Evolutionary conservation across 2,888 invertebrate genomes (phyloP), one percentile per base, ranked within the genome.

Genomic region (Chalcis sispes): DNA sequence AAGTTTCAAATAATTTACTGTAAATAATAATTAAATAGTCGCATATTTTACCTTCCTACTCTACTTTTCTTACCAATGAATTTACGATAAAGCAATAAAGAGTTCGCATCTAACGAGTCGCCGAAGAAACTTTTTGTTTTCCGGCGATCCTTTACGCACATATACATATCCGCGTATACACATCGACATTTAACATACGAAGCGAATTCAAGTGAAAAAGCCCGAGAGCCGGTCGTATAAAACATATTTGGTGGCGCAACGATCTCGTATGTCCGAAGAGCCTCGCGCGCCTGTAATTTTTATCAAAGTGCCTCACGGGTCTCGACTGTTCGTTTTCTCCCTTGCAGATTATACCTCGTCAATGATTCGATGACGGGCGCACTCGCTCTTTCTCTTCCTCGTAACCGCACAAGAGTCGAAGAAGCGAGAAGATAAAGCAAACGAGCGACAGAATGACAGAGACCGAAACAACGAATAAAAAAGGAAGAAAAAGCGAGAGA

Each of bases 341-440:
- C 32, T 29, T 7, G 46, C 42, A 56, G 56, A 72, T 72, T 62
- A 67, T 72, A 72, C 56, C 54, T 64, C 58, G 64, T 69, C 69
- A 50, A 77, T 72, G 72, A 77, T 69, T 56, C 72, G 72, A 76
- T 72, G 76, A 76, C 67, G 72, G 25, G 71, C 61, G 27, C 25
- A 54, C 40, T n/a, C n/a, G n/a, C n/a, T n/a, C n/a, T n/a, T n/a
- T n/a, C n/a, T n/a, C n/a, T n/a, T n/a, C n/a, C n/a, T n/a, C n/a
- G n/a, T n/a, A n/a, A n/a, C n/a, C n/a, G 48, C 15, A 15, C 54
- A 36, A 40, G 54, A 20, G 42, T 8, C n/a, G 27, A 25, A 40
- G 20, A 46, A 15, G 58, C 42, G 48, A 59, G 67, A 46, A 58
- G 27, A 29, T 29, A 46, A 56, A 67, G 67, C 59, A 36, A 59